Percentiles rank a stretch among this genome's conserved stretches.
Conservation (phyloP, 2,797 vertebrate species). For the Leucoraja ocellata region DNA sequence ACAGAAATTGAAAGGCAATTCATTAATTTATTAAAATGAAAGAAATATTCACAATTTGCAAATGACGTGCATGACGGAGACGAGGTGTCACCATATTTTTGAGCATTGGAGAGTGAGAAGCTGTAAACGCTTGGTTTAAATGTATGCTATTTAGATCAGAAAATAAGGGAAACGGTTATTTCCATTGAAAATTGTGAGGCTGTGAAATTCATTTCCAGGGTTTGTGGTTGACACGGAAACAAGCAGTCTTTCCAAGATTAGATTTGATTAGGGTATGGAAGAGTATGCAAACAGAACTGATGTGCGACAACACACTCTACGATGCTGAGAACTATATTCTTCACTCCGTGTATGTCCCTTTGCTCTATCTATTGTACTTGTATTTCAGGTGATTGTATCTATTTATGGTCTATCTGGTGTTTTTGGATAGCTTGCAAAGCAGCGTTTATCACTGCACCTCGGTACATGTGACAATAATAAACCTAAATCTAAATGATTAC, state of each 20-base stretch:
- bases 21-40: background rate
- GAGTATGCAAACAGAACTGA: background rate
- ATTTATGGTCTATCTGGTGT: no score
- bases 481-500: no score
- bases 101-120: background rate
- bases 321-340: no score
- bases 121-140: background rate
- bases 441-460: no score
- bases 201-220: background rate
- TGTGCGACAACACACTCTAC: no score
- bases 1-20: background rate
- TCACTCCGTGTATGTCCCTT: no score
- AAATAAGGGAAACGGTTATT: background rate
- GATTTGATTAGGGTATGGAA: background rate
- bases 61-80: background rate
- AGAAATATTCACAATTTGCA: background rate
- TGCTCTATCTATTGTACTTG: no score
- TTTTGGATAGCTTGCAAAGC: no score
- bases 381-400: no score
- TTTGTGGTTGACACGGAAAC: background rate
- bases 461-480: no score
- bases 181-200: background rate
- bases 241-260: background rate
- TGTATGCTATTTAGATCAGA: background rate
- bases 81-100: background rate